These are phyloP conservation scores for Proales similis DNA, from an alignment of 1,140 invertebrate species.

Conservation along the genomic window DNA sequence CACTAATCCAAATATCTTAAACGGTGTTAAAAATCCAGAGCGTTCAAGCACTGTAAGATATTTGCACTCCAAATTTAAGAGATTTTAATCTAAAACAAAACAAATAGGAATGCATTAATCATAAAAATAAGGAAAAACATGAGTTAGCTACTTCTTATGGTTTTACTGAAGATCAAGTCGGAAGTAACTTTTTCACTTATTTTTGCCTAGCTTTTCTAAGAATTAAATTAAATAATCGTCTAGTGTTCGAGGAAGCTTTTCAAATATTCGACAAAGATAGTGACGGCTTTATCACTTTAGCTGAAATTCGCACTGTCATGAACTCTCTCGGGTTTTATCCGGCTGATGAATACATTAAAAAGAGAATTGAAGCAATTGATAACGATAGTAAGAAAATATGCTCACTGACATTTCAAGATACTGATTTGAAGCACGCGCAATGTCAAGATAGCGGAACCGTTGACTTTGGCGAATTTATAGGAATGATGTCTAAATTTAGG, in stretches of 20 bases:
- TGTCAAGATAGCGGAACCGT: constrained; percentile 21
- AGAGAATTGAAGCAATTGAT: constrained; percentile 16
- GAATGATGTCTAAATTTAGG: constrained; percentile 37
- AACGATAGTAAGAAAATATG: constrained; percentile 25
- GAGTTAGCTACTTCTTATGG: constrained; percentile 22
- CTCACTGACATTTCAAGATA: neutral
- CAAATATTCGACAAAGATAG: constrained; percentile 36
- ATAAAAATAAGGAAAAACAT: constrained; percentile 29
- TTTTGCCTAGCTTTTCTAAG: neutral
- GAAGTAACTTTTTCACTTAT: constrained; percentile 4
- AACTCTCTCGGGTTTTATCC: constrained; percentile 18
- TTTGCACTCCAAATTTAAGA: too few species aligned
- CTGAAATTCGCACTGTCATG: constrained; percentile 35
- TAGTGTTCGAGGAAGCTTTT: constrained; percentile 37
- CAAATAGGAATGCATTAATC: too few species aligned
- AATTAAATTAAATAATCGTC: neutral
- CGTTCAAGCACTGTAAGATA: too few species aligned
- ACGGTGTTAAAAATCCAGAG: too few species aligned
- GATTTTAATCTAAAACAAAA: too few species aligned
- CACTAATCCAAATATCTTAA: too few species aligned
- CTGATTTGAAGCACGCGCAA: neutral
- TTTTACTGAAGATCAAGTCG: constrained; percentile 35
- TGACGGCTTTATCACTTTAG: constrained; percentile 26
- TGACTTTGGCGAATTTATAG: constrained; percentile 37
- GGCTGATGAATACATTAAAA: constrained; percentile 13